Base-by-base conservation (phyloP, 2,113 vertebrate species). In the Excalfactoria chinensis region DNA sequence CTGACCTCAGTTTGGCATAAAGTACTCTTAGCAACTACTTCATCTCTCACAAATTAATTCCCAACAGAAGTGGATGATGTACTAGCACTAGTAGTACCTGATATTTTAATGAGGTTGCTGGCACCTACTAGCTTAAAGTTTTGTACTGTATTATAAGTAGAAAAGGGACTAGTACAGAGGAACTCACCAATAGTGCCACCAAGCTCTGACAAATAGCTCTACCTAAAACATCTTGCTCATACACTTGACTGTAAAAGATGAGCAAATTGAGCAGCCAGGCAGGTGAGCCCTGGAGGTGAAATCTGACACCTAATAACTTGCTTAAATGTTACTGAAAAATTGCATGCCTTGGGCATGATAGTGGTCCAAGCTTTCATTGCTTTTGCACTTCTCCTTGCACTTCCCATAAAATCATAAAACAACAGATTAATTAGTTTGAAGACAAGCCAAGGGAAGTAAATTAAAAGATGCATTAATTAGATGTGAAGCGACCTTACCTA, bases 401-500 rank as follows among this genome's bases (percentile, higher is more conserved):
- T 73, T 60, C 32, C 3, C 89, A 69, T 10, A 14, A 94, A 82
- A 58, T 71, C 41, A 23, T 70, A 74, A 82, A 26, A 19, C 44
- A 80, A 34, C 14, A 64, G 16, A 37, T 71, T 56, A 70, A 84
- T 51, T 32, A 74, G 30, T 74, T 19, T 75, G 82, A 80, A 74
- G 46, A 77, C 84, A 21, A 40, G 48, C 28, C 3, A 1, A 86
- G 43, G 56, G 20, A 84, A 77, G 34, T 11, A 89, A 91, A 40
- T 72, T 11, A 62, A 21, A 88, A 79, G 72, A 77, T 10, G 16
- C 11, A n/a, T 75, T 73, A 67, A 77, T 62, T 62, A 66, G 37
- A 49, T 0, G 0, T 77, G 70, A 95, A 84, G 46, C 63, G 80
- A 51, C 70, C 98, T 98, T 96, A 99, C 98, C 98, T 98, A 99